A percentile compares a stretch with the other conserved stretches of the same genome.
phyloP scores from a whole-genome alignment of 2,888 invertebrate species.

The Apamea epomidion region DNA sequence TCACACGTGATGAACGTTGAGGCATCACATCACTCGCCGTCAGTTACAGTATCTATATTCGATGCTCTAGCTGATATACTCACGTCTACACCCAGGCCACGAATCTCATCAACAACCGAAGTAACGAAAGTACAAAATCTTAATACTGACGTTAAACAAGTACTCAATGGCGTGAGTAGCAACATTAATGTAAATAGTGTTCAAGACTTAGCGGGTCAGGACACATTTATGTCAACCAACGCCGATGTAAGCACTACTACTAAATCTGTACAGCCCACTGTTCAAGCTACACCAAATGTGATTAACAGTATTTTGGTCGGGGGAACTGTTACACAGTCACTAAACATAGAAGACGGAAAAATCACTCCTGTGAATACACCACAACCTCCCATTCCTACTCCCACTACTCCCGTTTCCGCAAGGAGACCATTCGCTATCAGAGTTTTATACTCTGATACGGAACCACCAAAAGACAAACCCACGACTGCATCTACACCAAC shows the following conservation, averaged over 20 bases:
- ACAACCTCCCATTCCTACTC: conserved; percentile 75
- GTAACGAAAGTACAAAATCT: conserved; percentile 80
- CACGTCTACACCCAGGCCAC: conserved; percentile 88
- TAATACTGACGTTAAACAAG: conserved; percentile 83
- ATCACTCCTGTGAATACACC: conserved; percentile 80
- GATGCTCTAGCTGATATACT: conserved; percentile 91
- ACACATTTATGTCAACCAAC: conserved; percentile 77
- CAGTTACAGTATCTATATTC: conserved; percentile 91
- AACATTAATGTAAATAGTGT: conserved; percentile 88
- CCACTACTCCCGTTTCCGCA: conserved; percentile 84
- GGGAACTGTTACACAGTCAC: conserved; percentile 84
- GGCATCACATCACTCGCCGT: conserved; percentile 90
- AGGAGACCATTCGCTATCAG: conserved; percentile 89
- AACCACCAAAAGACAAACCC: conserved; percentile 84
- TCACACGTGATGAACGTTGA: conserved; percentile 89
- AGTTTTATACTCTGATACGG: conserved; percentile 87
- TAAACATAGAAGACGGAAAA: conserved; percentile 78
- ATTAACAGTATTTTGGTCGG: conserved; percentile 86
- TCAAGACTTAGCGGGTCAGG: conserved; percentile 80
- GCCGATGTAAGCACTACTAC: conserved; percentile 84
- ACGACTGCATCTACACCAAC: conserved; percentile 83
- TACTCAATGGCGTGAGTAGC: conserved; percentile 89
- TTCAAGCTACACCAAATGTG: conserved; percentile 86
- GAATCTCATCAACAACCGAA: conserved; percentile 86
- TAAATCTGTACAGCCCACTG: conserved; percentile 89